Evolutionary conservation across 2,113 vertebrate species (phyloP).

Genomic region (Geothlypis trichas): DNA sequence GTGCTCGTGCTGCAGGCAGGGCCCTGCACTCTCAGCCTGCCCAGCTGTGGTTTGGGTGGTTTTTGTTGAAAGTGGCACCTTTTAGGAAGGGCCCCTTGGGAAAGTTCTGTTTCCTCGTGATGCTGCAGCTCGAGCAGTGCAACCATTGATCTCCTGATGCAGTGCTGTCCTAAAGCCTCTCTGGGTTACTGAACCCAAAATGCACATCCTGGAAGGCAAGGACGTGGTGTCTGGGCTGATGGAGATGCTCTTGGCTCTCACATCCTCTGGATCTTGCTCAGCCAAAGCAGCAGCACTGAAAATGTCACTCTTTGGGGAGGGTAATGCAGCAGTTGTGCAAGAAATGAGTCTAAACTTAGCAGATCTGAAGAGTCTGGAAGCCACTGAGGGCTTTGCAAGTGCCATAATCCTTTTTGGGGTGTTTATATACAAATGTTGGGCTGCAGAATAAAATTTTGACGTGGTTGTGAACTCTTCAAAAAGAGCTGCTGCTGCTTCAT

Average conservation of each 20-base stretch:
- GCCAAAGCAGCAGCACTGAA: not conserved
- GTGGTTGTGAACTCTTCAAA: not conserved
- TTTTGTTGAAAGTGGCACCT: not conserved
- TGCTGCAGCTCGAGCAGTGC: fast-evolving
- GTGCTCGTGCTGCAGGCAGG: not conserved
- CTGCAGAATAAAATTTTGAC: not conserved
- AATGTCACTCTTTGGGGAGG: not conserved
- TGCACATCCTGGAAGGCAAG: not conserved
- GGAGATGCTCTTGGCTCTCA: not conserved
- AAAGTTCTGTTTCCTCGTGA: not conserved
- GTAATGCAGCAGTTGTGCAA: not conserved
- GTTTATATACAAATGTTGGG: not conserved
- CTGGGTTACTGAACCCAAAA: not conserved
- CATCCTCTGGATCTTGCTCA: not conserved
- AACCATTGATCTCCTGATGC: not conserved
- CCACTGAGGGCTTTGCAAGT: not conserved
- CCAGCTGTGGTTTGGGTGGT: not conserved
- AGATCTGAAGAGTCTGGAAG: not conserved
- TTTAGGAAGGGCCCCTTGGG: not conserved
- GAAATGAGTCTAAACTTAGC: not conserved
- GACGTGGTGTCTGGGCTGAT: fast-evolving
- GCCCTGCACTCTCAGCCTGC: fast-evolving
- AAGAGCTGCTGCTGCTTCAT: not conserved
- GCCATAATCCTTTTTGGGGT: not conserved
- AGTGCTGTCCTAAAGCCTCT: fast-evolving